Conservation (phyloP, 23 tunicate species). For the Styela plicata region DNA sequence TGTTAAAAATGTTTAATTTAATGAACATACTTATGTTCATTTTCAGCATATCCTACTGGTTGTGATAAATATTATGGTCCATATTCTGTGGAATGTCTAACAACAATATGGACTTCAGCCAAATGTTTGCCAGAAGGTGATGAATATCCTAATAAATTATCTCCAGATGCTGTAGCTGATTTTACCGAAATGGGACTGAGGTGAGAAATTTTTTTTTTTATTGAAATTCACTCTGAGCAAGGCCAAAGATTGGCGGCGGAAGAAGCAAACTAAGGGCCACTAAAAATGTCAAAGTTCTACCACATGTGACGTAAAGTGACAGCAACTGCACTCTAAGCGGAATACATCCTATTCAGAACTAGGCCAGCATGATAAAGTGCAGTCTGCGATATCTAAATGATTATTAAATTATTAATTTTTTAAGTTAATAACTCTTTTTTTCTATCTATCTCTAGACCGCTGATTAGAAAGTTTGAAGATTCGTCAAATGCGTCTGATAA, state of each 20-base stretch:
- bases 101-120: slow-evolving; percentile 19
- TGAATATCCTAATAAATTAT: background rate
- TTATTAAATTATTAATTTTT: background rate
- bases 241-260: too few species aligned
- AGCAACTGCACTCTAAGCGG: too few species aligned
- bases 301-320: too few species aligned
- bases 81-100: background rate
- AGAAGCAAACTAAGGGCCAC: too few species aligned
- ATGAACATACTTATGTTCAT: too few species aligned
- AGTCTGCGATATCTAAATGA: too few species aligned
- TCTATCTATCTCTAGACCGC: slow-evolving; percentile 2
- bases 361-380: too few species aligned
- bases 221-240: too few species aligned
- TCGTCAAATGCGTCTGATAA: slow-evolving; percentile 10
- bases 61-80: slow-evolving; percentile 14
- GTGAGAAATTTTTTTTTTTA: background rate
- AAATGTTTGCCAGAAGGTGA: slow-evolving; percentile 20
- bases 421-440: too few species aligned
- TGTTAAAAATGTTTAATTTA: background rate
- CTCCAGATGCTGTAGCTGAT: background rate
- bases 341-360: too few species aligned
- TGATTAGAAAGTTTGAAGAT: background rate
- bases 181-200: slow-evolving; percentile 11
- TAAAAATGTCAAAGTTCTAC: too few species aligned
- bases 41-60: background rate